These are phyloP conservation scores for Cyrtonyx montezumae DNA, from an alignment of 2,113 vertebrate genomes.

Conservation along the genomic window DNA sequence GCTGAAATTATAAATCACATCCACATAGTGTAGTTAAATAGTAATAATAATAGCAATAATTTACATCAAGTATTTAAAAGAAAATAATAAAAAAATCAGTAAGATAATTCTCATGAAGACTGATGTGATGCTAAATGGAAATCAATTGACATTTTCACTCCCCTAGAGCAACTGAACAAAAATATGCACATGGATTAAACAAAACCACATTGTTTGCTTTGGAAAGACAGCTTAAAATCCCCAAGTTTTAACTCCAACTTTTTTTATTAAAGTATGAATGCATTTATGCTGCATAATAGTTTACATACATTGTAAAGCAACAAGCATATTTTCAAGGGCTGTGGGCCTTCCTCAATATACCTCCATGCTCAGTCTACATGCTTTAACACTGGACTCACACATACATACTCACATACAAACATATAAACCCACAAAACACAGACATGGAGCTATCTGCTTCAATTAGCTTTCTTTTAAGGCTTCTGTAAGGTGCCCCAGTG, in stretches of 20 bases:
- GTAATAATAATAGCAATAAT: background rate
- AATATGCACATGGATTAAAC: background rate
- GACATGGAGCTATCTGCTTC: constrained; percentile 41
- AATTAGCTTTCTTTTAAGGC: constrained; percentile 75
- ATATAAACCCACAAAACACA: constrained; percentile 45
- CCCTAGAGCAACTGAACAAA: background rate
- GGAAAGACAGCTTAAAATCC: constrained; percentile 48
- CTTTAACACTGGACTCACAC: constrained; percentile 53
- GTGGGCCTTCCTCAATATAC: constrained; percentile 45
- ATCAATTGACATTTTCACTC: background rate
- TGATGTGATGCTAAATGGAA: background rate
- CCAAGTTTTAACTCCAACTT: constrained; percentile 67
- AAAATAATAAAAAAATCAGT: background rate
- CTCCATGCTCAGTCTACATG: constrained; percentile 72
- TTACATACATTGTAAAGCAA: constrained; percentile 80
- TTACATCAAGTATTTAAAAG: background rate
- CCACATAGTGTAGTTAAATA: background rate
- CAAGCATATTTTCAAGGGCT: constrained; percentile 74
- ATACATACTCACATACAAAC: constrained; percentile 31
- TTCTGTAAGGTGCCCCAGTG: constrained; percentile 73
- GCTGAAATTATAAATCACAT: background rate
- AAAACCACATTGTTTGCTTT: background rate
- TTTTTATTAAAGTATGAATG: constrained; percentile 83
- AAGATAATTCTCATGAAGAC: background rate
- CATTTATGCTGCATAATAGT: constrained; percentile 76